These are phyloP conservation scores for Nasonia longicornis DNA, from an alignment of 1,140 invertebrate genomes.

Conservation along the genomic window DNA sequence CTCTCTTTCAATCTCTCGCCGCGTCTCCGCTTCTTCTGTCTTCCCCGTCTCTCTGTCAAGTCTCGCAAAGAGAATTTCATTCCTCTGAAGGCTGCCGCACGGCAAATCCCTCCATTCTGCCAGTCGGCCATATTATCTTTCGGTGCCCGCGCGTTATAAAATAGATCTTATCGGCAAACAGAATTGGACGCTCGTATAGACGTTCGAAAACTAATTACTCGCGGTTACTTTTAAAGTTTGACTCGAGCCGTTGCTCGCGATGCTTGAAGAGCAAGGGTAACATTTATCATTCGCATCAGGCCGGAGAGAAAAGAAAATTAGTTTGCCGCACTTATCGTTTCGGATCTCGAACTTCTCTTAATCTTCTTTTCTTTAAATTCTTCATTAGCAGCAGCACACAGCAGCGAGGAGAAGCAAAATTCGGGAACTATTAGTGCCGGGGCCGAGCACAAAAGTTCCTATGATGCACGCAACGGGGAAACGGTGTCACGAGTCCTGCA, in stretches of 20 bases:
- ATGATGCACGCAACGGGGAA: background rate
- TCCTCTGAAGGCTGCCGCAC: background rate
- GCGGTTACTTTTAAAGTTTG: background rate
- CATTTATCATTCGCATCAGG: too few relatives aligned
- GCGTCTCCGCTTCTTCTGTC: conserved; percentile 11
- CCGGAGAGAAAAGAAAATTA: background rate
- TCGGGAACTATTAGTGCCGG: background rate
- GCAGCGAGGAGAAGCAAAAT: background rate
- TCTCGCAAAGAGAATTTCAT: conserved; percentile 26
- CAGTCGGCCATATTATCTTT: conserved; percentile 5
- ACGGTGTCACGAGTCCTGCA: background rate
- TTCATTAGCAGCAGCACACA: background rate
- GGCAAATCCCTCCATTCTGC: conserved; percentile 21
- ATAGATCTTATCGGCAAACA: conserved; percentile 1
- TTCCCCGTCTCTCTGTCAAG: conserved; percentile 19
- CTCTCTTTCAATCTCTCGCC: conserved; percentile 1
- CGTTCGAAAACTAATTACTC: conserved; percentile 18
- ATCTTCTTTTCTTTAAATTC: background rate
- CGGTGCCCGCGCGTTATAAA: background rate
- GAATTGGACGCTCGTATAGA: background rate
- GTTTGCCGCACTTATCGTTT: background rate
- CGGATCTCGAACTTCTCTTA: background rate
- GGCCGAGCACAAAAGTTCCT: background rate
- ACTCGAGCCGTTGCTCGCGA: background rate
- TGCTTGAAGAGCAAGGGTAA: background rate